Evolutionary conservation across 2,888 invertebrate species (phyloP).

Genomic region (Suillia variegata): DNA sequence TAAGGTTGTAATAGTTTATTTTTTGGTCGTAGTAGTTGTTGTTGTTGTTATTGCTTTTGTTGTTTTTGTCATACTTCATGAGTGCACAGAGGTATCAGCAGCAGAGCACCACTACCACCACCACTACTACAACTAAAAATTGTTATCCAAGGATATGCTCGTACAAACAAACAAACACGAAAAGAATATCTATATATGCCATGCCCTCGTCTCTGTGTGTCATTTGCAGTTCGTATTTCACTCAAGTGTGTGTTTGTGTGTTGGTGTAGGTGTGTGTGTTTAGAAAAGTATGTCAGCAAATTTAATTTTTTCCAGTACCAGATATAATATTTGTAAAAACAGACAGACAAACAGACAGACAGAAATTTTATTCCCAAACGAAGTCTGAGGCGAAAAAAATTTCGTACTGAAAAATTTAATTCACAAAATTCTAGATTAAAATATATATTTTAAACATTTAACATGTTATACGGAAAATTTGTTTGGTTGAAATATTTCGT

Average conservation of each 20-base stretch:
- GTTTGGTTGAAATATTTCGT: neutral
- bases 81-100: neutral
- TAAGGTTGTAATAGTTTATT: conserved; percentile 1
- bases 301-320: neutral
- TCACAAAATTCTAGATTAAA: too few species aligned
- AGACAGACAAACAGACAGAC: neutral
- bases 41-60: neutral
- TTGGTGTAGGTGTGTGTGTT: neutral
- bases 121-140: too few species aligned
- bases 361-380: too few species aligned
- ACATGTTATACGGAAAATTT: too few species aligned
- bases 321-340: neutral
- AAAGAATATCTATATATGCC: too few species aligned
- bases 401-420: too few species aligned
- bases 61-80: neutral
- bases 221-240: neutral
- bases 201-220: neutral
- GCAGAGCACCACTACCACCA: too few species aligned
- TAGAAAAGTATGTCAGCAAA: neutral
- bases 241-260: neutral
- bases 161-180: too few species aligned
- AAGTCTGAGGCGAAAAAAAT: too few species aligned
- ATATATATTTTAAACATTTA: too few species aligned
- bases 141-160: too few species aligned
- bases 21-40: too few species aligned